Conservation (phyloP, 1,140 invertebrate genomes). For the Pseudomyrmex dendroicus region DNA sequence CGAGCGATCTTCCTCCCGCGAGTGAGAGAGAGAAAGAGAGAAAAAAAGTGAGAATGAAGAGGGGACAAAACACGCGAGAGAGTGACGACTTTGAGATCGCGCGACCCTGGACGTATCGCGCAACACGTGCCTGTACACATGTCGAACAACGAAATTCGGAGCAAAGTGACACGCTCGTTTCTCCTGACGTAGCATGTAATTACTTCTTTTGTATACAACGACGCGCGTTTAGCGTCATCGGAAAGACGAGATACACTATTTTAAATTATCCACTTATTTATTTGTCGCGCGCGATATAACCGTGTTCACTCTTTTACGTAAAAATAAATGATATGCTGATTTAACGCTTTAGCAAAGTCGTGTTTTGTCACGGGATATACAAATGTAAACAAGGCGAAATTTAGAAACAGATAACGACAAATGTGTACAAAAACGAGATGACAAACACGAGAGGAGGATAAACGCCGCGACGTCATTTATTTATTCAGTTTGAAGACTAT, state of each 20-base stretch:
- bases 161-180: background rate
- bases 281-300: background rate
- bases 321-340: conserved; percentile 5
- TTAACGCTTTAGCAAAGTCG: background rate
- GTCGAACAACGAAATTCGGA: conserved; percentile 10
- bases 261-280: background rate
- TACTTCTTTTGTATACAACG: background rate
- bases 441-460: background rate
- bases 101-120: conserved; percentile 1
- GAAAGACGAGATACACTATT: background rate
- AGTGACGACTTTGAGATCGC: background rate
- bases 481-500: conserved; percentile 24
- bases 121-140: background rate
- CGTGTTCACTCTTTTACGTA: background rate
- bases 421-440: background rate
- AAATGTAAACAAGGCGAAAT: background rate
- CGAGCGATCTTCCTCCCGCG: background rate
- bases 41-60: background rate
- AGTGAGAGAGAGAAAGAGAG: background rate
- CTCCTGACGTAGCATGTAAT: conserved; percentile 19
- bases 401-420: background rate
- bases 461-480: background rate
- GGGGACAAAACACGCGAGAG: background rate
- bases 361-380: background rate
- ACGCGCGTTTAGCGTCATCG: background rate